Evolutionary conservation across 92 coral and sea anemone species (phyloP).

Genomic region (Blastomussa wellsi): DNA sequence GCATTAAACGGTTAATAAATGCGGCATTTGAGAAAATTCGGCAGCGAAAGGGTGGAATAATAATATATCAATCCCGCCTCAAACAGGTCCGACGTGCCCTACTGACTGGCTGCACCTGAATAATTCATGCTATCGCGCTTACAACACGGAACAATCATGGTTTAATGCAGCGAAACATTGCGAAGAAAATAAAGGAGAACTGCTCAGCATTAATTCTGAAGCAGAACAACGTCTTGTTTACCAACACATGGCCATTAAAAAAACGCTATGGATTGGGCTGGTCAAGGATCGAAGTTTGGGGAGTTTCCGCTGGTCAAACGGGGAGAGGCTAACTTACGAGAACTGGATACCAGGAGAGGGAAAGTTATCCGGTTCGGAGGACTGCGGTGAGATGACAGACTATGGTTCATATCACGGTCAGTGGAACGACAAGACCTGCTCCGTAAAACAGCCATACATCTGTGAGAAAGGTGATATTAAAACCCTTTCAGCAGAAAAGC

Average conservation of each 20-base stretch:
- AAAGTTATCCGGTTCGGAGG: background rate
- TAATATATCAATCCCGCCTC: background rate
- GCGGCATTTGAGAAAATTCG: too few relatives aligned
- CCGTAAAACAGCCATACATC: constrained; percentile 32
- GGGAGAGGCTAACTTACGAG: constrained; percentile 27
- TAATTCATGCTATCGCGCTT: constrained; percentile 59
- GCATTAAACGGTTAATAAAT: too few relatives aligned
- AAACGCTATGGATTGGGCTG: constrained; percentile 66
- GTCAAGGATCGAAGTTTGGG: constrained; percentile 22
- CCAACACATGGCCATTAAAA: constrained; percentile 32
- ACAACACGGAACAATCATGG: constrained; percentile 36
- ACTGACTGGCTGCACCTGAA: constrained; percentile 18
- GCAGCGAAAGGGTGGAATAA: too few relatives aligned
- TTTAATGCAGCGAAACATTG: constrained; percentile 39
- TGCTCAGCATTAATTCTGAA: constrained; percentile 46
- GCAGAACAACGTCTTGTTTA: constrained; percentile 47
- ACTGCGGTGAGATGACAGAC: constrained; percentile 73
- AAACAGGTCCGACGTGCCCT: constrained; percentile 34
- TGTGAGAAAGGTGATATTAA: constrained; percentile 57
- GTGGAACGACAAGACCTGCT: constrained; percentile 66
- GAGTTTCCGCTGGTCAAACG: constrained; percentile 59
- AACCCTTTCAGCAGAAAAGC: background rate
- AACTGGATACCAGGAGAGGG: constrained; percentile 53
- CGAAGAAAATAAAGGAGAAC: constrained; percentile 38
- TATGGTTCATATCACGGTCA: constrained; percentile 37